Evolutionary conservation across 2,113 vertebrate genomes (phyloP).

Genomic region (Aythya baeri): DNA sequence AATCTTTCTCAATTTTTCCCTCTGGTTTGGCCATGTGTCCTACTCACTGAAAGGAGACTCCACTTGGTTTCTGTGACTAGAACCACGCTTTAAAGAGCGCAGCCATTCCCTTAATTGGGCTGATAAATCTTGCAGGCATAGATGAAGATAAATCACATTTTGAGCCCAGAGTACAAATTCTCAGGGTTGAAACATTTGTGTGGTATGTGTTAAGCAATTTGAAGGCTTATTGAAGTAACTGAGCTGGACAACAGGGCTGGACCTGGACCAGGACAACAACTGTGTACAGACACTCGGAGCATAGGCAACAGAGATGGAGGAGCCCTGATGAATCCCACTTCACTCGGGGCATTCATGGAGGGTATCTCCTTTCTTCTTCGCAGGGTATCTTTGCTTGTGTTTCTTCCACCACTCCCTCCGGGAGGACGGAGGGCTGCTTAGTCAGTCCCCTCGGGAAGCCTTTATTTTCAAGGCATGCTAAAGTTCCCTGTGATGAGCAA

Average conservation of each 20-base stretch:
- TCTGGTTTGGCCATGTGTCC: slow-evolving; percentile 57
- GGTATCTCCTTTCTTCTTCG: slow-evolving; percentile 20
- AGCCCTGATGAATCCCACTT: background rate
- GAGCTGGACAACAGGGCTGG: slow-evolving; percentile 59
- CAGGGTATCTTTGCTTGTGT: slow-evolving; percentile 15
- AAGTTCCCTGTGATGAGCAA: background rate
- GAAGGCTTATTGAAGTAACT: slow-evolving; percentile 55
- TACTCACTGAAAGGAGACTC: slow-evolving; percentile 41
- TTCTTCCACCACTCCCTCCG: background rate
- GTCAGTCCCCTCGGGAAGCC: background rate
- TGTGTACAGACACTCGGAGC: background rate
- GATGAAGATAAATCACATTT: slow-evolving; percentile 68
- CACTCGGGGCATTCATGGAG: background rate
- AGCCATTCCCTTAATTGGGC: slow-evolving; percentile 14
- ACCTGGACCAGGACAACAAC: slow-evolving; percentile 55
- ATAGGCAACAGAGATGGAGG: background rate
- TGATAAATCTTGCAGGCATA: slow-evolving; percentile 48
- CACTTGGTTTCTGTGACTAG: slow-evolving; percentile 48
- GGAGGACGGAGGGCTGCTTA: background rate
- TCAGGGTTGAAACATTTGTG: slow-evolving; percentile 52
- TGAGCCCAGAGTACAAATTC: slow-evolving; percentile 48
- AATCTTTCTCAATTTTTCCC: slow-evolving; percentile 37
- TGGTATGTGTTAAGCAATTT: slow-evolving; percentile 68
- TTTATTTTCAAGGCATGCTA: background rate
- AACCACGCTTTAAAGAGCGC: slow-evolving; percentile 24